Evolutionary conservation across 2,888 invertebrate species (phyloP).

Genomic region (Thymelicus acteon): DNA sequence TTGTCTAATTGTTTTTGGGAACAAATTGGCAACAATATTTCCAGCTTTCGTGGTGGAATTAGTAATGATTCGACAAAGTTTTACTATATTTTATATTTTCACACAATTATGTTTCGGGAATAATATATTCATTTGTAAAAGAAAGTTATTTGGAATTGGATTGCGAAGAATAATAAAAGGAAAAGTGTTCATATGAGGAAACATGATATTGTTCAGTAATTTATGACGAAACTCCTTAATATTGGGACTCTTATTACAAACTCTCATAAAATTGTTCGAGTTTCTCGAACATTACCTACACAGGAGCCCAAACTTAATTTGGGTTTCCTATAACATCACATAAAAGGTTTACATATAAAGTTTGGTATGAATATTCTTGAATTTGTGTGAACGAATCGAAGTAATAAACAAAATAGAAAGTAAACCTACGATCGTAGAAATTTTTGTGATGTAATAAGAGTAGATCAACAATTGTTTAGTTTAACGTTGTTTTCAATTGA

Average conservation of each 20-base stretch:
- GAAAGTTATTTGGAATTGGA: constrained; percentile 2
- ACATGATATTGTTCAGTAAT: constrained; percentile 20
- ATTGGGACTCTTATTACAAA: constrained; percentile 20
- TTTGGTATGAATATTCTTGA: constrained; percentile 12
- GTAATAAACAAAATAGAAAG: neutral
- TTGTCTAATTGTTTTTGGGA: neutral
- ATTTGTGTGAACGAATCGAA: constrained; percentile 3
- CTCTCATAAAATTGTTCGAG: constrained; percentile 25
- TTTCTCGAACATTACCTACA: constrained; percentile 20
- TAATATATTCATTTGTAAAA: constrained; percentile 5
- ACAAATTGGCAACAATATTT: neutral
- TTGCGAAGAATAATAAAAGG: constrained; percentile 7
- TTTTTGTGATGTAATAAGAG: too few relatives aligned
- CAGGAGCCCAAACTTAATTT: constrained; percentile 30
- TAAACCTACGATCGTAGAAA: neutral
- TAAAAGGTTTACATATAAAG: constrained; percentile 28
- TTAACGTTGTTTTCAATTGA: too few relatives aligned
- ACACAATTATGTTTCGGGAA: neutral
- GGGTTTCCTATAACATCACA: constrained; percentile 26
- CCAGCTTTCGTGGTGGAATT: neutral
- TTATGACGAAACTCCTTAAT: constrained; percentile 26
- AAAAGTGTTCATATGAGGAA: constrained; percentile 4
- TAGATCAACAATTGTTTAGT: too few relatives aligned
- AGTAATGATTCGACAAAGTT: neutral
- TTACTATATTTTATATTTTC: too few relatives aligned